Conservation (phyloP, 53 echinoderm and acorn worm genomes). For the Crossaster papposus region DNA sequence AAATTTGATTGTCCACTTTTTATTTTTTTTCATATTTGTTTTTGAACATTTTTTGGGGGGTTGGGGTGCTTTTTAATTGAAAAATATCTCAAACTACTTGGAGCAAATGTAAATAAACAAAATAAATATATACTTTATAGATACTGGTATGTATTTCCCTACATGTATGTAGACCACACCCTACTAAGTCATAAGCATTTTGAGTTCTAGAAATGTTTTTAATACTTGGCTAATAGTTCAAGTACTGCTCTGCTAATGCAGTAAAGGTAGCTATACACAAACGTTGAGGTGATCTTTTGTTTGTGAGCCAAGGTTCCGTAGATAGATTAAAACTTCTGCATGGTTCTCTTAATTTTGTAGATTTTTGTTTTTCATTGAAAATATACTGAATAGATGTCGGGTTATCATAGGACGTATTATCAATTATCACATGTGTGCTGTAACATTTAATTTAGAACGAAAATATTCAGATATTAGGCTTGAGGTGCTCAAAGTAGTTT, state of each 20-base stretch:
- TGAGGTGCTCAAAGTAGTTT: conserved; percentile 68
- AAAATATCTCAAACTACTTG: conserved; percentile 69
- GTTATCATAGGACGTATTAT: conserved; percentile 8
- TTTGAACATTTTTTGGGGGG: not conserved
- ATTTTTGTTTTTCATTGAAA: not conserved
- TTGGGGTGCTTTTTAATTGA: not conserved
- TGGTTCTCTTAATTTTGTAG: not conserved
- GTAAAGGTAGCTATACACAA: not conserved
- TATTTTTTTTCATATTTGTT: too few species aligned
- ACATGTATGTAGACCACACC: too few species aligned
- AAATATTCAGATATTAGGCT: not conserved
- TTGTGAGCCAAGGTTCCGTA: too few species aligned
- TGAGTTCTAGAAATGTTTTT: not conserved
- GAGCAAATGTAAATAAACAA: conserved; percentile 41
- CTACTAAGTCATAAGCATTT: not conserved
- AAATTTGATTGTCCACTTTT: too few species aligned
- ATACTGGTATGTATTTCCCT: too few species aligned
- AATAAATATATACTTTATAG: not conserved
- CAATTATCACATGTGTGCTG: not conserved
- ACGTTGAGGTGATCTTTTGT: too few species aligned
- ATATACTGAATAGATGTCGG: not conserved
- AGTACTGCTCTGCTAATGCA: not conserved
- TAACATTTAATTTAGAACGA: not conserved
- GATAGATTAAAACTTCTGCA: not conserved
- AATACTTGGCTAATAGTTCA: not conserved